Conservation (phyloP, 2,797 vertebrate genomes). For the Discoglossus pictus region DNA sequence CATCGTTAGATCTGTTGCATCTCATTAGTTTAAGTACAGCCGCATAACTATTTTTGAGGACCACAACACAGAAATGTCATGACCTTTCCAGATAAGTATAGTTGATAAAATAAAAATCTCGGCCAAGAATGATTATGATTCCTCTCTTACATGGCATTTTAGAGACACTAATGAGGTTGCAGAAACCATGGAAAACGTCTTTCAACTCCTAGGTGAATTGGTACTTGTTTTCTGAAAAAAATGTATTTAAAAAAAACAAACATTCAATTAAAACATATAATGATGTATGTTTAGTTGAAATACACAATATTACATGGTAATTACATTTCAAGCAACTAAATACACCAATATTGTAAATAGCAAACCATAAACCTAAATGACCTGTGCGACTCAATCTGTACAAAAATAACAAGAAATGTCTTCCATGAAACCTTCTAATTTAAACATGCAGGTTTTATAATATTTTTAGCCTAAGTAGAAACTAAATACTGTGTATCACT, state of each 20-base stretch:
- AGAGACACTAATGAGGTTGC: constrained; percentile 40
- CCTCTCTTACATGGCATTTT: constrained; percentile 38
- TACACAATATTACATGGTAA: neutral
- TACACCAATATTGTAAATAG: neutral
- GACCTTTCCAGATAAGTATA: constrained; percentile 40
- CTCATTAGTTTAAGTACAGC: constrained; percentile 26
- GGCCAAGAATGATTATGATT: neutral
- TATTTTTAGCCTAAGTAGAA: too few species aligned
- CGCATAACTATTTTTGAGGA: constrained; percentile 30
- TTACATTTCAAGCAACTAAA: neutral
- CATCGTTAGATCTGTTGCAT: constrained; percentile 22
- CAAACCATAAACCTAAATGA: too few species aligned
- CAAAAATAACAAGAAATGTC: neutral
- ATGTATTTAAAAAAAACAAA: too few species aligned
- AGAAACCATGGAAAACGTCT: constrained; percentile 19
- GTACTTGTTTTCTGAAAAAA: neutral
- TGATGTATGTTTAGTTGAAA: too few species aligned
- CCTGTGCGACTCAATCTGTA: neutral
- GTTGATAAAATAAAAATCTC: constrained; percentile 35
- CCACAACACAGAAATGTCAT: constrained; percentile 45
- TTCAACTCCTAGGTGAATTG: neutral
- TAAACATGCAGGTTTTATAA: too few species aligned
- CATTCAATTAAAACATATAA: too few species aligned
- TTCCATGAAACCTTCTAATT: too few species aligned
- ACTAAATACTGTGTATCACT: too few species aligned